phyloP scores from a whole-genome alignment of 2,797 vertebrate genomes.

The Pangasius krempfi region DNA sequence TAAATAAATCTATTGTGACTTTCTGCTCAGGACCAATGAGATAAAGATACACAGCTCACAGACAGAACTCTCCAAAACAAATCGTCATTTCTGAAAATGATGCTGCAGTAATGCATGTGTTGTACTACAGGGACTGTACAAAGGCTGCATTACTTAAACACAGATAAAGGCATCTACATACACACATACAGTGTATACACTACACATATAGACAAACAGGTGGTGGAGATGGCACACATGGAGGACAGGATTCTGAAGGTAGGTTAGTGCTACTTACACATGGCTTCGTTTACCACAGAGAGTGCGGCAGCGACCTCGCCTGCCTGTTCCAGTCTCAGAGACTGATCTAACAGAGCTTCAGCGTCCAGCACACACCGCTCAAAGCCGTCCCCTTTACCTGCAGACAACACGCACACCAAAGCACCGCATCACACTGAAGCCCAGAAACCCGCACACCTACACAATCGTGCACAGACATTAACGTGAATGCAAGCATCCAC shows the following conservation, averaged over 20 bases:
- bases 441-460: conserved; percentile 37
- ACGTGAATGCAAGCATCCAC: not conserved
- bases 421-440: conserved; percentile 38
- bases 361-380: conserved; percentile 90
- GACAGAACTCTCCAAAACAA: not conserved
- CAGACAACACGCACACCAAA: conserved; percentile 64
- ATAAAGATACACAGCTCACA: not conserved
- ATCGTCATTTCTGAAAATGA: not conserved
- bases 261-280: conserved; percentile 89
- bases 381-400: conserved; percentile 89
- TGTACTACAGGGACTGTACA: not conserved
- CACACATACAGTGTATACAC: not conserved
- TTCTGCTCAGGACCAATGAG: not conserved
- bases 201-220: too few relatives aligned
- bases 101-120: not conserved
- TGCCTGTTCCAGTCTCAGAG: conserved; percentile 90
- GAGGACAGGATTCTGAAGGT: conserved; percentile 51
- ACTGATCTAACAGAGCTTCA: conserved; percentile 92
- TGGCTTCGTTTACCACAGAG: conserved; percentile 92
- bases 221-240: not conserved
- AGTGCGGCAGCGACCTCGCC: conserved; percentile 90
- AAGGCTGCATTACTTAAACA: not conserved
- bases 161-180: not conserved
- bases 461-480: not conserved
- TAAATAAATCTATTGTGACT: too few relatives aligned